phyloP scores from a whole-genome alignment of 2,888 invertebrate genomes.

The Eupithecia subfuscata region DNA sequence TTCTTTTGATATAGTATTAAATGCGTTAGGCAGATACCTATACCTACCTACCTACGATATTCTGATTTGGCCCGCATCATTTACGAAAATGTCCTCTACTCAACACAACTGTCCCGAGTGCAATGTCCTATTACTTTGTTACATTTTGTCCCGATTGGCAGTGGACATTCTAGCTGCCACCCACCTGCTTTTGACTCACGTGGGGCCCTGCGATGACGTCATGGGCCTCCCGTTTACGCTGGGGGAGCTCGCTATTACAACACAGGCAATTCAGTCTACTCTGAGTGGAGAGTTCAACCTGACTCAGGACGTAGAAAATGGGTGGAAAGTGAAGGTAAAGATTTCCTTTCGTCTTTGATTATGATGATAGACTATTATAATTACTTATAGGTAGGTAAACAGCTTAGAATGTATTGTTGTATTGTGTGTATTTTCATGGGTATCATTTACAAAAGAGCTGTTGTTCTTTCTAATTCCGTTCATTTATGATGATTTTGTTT shows the following conservation, averaged over 20 bases:
- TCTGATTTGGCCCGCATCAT: background rate
- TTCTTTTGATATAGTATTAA: background rate
- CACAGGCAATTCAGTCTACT: constrained; percentile 53
- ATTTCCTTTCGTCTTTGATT: background rate
- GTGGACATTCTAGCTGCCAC: constrained; percentile 50
- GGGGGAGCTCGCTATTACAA: constrained; percentile 57
- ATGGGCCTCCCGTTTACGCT: constrained; percentile 42
- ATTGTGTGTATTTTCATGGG: no score
- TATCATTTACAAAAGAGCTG: no score
- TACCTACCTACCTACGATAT: background rate
- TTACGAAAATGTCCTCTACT: background rate
- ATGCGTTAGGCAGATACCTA: background rate
- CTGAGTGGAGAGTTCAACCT: constrained; percentile 60
- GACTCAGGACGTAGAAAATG: constrained; percentile 55
- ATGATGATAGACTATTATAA: no score
- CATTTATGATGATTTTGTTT: no score
- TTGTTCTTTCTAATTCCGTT: no score
- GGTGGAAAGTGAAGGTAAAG: constrained; percentile 63
- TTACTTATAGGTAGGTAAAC: no score
- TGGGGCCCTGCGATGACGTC: constrained; percentile 34
- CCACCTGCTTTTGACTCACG: constrained; percentile 52
- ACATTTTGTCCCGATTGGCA: background rate
- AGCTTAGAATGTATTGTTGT: no score
- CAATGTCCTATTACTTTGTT: constrained; percentile 1
- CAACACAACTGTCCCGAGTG: background rate